Conservation (phyloP, 1,140 invertebrate species). For the Rhysida immarginata region DNA sequence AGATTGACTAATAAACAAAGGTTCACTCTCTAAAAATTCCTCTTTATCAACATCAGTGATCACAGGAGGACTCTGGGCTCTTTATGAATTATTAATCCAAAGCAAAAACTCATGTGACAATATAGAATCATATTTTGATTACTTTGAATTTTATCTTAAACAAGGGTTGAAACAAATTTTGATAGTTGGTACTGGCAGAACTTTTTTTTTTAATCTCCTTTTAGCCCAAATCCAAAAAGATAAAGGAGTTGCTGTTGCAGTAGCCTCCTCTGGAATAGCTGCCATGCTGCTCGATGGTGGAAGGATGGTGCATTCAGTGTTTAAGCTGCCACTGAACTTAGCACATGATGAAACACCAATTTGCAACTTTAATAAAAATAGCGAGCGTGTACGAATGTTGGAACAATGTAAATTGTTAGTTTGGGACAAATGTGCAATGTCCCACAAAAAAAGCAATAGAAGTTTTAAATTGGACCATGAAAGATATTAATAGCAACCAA, state of each 20-base stretch:
- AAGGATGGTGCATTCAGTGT: conserved; percentile 13
- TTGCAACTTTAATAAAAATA: conserved; percentile 20
- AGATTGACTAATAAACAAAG: no score
- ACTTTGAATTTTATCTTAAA: no score
- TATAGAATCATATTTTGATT: no score
- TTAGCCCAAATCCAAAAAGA: conserved; percentile 12
- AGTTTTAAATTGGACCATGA: no score
- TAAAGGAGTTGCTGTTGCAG: conserved; percentile 12
- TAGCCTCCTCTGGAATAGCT: conserved; percentile 16
- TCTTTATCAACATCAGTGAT: no score
- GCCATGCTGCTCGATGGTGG: conserved; percentile 12
- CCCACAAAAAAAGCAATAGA: no score
- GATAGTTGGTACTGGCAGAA: not conserved
- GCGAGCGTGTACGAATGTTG: conserved; percentile 18
- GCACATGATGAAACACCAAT: conserved; percentile 7
- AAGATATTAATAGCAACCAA: no score
- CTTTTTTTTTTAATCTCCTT: conserved; percentile 6
- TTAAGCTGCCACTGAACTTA: conserved; percentile 17
- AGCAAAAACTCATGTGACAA: no score
- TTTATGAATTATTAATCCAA: no score
- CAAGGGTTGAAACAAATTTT: no score
- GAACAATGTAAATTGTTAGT: conserved; percentile 23
- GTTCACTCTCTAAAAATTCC: no score
- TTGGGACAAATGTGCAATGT: conserved; percentile 30
- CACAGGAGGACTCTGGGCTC: no score